A percentile compares a stretch with the other conserved stretches of the same genome.
Conservation (phyloP, 1,140 invertebrate genomes). For the Macrobrachium nipponense region DNA sequence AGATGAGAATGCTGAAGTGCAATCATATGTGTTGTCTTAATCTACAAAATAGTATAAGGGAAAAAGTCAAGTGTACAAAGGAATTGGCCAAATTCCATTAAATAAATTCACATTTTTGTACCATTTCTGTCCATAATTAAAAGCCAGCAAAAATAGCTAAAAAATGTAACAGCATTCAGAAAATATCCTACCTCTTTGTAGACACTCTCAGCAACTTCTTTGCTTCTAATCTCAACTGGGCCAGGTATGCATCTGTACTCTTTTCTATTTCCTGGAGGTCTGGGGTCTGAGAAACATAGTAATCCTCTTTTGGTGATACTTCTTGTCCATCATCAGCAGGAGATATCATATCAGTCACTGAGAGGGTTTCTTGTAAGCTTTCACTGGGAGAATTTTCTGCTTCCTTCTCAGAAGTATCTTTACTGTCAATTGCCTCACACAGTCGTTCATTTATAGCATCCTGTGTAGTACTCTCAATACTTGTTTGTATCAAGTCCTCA, state of each 20-base stretch:
- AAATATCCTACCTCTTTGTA: conserved; percentile 29
- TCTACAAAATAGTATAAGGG: no score
- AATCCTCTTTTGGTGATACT: background rate
- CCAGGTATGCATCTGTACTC: background rate
- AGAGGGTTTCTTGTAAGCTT: no score
- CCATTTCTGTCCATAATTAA: no score
- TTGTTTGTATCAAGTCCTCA: conserved; percentile 11
- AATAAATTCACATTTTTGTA: no score
- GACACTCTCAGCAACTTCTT: conserved; percentile 22
- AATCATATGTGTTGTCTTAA: no score
- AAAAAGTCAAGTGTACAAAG: no score
- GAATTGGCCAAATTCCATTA: no score
- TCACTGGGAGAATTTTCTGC: background rate
- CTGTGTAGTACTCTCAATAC: background rate
- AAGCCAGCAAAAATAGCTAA: no score
- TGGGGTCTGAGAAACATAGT: background rate
- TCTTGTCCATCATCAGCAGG: background rate
- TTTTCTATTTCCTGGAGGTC: background rate
- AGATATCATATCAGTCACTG: background rate
- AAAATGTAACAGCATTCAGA: no score
- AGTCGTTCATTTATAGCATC: background rate
- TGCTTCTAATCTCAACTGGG: conserved; percentile 8
- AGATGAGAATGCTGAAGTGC: no score
- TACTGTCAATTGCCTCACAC: background rate
- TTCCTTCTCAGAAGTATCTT: conserved; percentile 3